These are phyloP conservation scores for Cephus nigrinus DNA, from an alignment of 2,888 invertebrate species.

Conservation along the genomic window DNA sequence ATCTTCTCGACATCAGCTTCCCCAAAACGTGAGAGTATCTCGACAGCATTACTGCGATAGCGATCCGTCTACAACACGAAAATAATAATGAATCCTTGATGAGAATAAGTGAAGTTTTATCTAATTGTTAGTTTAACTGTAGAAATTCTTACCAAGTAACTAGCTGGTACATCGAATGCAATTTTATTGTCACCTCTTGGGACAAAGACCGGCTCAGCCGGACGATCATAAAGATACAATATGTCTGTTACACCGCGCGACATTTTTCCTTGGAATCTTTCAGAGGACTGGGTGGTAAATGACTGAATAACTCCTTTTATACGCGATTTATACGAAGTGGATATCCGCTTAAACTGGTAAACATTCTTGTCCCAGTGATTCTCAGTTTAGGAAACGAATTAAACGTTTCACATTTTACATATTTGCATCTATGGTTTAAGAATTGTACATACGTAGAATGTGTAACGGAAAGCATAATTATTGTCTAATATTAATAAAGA, in stretches of 20 bases:
- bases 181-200: constrained; percentile 8
- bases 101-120: background rate
- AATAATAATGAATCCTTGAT: background rate
- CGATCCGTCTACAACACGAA: background rate
- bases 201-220: constrained; percentile 12
- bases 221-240: constrained; percentile 18
- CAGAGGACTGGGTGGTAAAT: background rate
- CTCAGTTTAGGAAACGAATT: background rate
- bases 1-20: constrained; percentile 1
- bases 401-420: background rate
- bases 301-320: background rate
- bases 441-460: background rate
- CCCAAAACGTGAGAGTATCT: constrained; percentile 5
- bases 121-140: background rate
- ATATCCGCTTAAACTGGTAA: background rate
- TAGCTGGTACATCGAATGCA: constrained; percentile 12
- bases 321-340: background rate
- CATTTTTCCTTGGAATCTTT: constrained; percentile 6
- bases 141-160: constrained; percentile 13
- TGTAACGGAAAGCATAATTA: background rate
- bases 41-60: constrained; percentile 9
- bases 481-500: background rate
- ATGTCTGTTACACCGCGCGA: constrained; percentile 15
- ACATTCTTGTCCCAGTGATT: background rate
- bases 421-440: background rate